Conservation (phyloP, 2,888 invertebrate species). For the Ophion slaviceki region DNA sequence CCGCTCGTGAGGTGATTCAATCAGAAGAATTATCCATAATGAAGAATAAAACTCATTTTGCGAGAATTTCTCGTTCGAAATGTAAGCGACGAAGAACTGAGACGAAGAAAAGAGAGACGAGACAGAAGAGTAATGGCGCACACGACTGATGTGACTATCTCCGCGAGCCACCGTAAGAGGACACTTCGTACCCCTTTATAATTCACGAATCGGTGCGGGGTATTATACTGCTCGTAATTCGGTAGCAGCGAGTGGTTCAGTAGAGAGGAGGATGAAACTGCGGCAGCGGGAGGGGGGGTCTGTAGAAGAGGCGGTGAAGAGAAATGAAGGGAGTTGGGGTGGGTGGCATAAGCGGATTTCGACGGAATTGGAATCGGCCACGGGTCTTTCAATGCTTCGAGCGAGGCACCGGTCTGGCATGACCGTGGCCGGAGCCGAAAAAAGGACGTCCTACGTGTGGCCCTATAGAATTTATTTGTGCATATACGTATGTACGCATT, state of each 20-base stretch:
- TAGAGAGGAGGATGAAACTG: conserved; percentile 28
- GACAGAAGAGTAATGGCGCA: conserved; percentile 35
- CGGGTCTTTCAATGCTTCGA: conserved; percentile 75
- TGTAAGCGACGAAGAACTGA: neutral
- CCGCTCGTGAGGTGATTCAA: neutral
- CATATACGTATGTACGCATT: conserved; percentile 24
- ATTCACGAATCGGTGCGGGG: conserved; percentile 55
- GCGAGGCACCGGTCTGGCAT: conserved; percentile 55
- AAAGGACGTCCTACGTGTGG: conserved; percentile 56
- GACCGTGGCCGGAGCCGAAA: conserved; percentile 33
- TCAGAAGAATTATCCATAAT: neutral
- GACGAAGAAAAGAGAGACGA: neutral
- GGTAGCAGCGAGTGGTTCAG: conserved; percentile 32
- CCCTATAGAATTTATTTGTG: conserved; percentile 74
- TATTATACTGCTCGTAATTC: conserved; percentile 39
- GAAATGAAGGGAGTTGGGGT: conserved; percentile 46
- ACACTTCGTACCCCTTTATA: conserved; percentile 46
- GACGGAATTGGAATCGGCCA: conserved; percentile 78
- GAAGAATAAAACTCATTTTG: neutral
- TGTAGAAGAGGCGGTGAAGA: conserved; percentile 25
- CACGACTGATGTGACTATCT: conserved; percentile 35
- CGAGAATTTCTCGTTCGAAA: neutral
- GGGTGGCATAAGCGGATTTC: conserved; percentile 79
- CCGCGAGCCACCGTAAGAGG: conserved; percentile 33
- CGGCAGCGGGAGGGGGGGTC: neutral